Percentiles rank a stretch among this genome's conserved stretches.
phyloP scores from a whole-genome alignment of 2,888 invertebrate species.

The Enchytraeus crypticus region DNA sequence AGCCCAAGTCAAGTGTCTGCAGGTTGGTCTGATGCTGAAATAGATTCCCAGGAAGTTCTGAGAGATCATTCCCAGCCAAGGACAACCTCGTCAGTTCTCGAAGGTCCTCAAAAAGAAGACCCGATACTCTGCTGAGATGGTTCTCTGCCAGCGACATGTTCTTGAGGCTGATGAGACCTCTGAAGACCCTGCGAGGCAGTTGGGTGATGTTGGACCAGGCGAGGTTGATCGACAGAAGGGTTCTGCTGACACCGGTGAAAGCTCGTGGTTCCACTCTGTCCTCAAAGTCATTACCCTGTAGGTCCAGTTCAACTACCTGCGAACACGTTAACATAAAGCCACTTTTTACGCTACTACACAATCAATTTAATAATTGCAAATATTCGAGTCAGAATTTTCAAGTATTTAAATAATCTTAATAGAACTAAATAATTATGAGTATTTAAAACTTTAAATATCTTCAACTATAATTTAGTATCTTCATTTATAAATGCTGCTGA shows the following conservation, averaged over 20 bases:
- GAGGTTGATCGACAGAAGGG: slow-evolving; percentile 19
- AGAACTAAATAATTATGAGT: too few relatives aligned
- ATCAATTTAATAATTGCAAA: too few relatives aligned
- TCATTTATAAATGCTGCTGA: too few relatives aligned
- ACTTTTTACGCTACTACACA: too few relatives aligned
- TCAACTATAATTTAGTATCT: too few relatives aligned
- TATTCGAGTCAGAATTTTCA: too few relatives aligned
- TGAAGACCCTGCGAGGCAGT: slow-evolving; percentile 18
- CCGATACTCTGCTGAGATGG: slow-evolving; percentile 8
- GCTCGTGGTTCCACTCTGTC: slow-evolving; percentile 11
- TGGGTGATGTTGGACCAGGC: slow-evolving; percentile 26
- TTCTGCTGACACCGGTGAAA: slow-evolving; percentile 15
- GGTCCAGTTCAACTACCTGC: slow-evolving; percentile 19
- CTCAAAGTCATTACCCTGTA: slow-evolving; percentile 25
- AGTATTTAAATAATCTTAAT: too few relatives aligned
- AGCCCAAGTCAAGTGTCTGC: slow-evolving; percentile 23
- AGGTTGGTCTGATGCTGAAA: slow-evolving; percentile 23
- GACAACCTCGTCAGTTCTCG: slow-evolving; percentile 18
- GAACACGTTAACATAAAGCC: too few relatives aligned
- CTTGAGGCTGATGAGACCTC: slow-evolving; percentile 18
- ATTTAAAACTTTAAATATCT: too few relatives aligned
- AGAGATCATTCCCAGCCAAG: slow-evolving; percentile 23
- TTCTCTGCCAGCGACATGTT: slow-evolving; percentile 26
- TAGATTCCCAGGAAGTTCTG: slow-evolving; percentile 14
- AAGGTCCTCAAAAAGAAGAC: slow-evolving; percentile 20